Evolutionary conservation across 2,797 vertebrate species (phyloP).

Genomic region (Podargus strigoides): DNA sequence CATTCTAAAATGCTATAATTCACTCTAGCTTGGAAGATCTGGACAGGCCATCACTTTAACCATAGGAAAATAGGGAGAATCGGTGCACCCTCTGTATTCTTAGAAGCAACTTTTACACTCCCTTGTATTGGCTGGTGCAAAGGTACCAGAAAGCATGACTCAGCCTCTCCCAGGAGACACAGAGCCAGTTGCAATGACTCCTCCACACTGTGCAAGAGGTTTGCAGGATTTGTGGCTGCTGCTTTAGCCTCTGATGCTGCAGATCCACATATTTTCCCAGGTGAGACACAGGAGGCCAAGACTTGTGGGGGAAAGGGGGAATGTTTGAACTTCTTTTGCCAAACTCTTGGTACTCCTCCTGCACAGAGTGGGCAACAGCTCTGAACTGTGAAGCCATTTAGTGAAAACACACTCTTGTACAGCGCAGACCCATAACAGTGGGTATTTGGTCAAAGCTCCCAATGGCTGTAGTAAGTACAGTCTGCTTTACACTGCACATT

Average conservation of each 20-base stretch:
- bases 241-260: neutral
- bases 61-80: neutral
- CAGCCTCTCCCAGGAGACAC: neutral
- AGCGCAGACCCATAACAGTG: rapidly evolving
- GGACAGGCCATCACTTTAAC: neutral
- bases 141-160: neutral
- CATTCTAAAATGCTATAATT: neutral
- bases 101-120: neutral
- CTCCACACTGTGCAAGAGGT: rapidly evolving
- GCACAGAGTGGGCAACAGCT: neutral
- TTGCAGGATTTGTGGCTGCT: neutral
- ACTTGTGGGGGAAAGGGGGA: neutral
- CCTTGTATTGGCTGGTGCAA: neutral
- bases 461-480: neutral
- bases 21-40: neutral
- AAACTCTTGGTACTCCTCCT: neutral
- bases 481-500: neutral
- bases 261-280: neutral
- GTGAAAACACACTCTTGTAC: neutral
- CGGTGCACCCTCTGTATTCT: no score
- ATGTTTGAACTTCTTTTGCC: neutral
- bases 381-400: neutral
- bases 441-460: neutral
- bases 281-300: neutral
- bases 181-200: neutral